A percentile compares a stretch with the other conserved stretches of the same genome.
These are phyloP conservation scores for Allygus modestus DNA, from an alignment of 2,888 invertebrate species.

Conservation along the genomic window DNA sequence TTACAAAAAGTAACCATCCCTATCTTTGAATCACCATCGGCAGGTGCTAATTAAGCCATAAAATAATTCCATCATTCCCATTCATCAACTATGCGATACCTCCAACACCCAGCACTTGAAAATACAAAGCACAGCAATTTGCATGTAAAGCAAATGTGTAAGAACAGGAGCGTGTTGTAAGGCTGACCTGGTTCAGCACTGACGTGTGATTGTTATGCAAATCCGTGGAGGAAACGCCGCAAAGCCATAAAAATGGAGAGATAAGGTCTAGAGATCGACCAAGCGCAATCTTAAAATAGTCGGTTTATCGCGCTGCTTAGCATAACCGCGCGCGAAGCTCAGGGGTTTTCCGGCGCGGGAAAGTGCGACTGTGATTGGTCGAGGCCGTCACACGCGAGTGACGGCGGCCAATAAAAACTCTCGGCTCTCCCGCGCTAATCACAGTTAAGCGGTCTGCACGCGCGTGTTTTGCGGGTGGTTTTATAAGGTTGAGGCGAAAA, in stretches of 20 bases:
- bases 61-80: neutral
- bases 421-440: constrained; percentile 8
- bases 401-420: constrained; percentile 53
- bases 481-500: neutral
- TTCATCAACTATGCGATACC: neutral
- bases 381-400: constrained; percentile 36
- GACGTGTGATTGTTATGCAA: constrained; percentile 42
- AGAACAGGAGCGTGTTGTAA: constrained; percentile 20
- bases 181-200: neutral
- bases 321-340: constrained; percentile 27
- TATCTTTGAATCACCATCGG: no score
- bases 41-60: constrained; percentile 10
- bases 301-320: constrained; percentile 23
- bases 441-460: neutral
- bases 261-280: constrained; percentile 16
- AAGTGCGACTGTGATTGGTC: constrained; percentile 35
- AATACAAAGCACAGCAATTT: constrained; percentile 31
- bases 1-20: no score
- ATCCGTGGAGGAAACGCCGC: constrained; percentile 46
- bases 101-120: constrained; percentile 9
- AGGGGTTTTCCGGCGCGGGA: constrained; percentile 30
- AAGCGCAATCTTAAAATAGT: constrained; percentile 54
- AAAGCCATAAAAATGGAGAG: constrained; percentile 52
- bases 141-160: constrained; percentile 10
- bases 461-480: neutral